phyloP scores from a whole-genome alignment of 2,888 invertebrate genomes.

The Elmis aenea region DNA sequence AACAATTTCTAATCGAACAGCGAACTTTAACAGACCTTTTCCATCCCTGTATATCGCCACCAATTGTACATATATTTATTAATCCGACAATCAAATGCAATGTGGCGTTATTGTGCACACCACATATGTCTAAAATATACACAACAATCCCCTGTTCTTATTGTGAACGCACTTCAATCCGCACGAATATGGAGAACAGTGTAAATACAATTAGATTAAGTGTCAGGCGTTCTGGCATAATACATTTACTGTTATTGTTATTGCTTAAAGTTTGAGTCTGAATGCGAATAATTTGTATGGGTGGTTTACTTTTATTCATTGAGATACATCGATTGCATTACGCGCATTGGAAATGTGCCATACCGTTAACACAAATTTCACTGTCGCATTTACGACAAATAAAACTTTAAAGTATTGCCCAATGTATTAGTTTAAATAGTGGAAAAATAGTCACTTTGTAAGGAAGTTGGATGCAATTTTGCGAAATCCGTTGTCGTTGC shows the following conservation, averaged over 20 bases:
- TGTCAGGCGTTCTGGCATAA: slow-evolving; percentile 33
- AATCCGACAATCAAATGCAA: slow-evolving; percentile 31
- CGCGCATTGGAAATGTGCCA: slow-evolving; percentile 35
- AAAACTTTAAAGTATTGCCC: too few relatives aligned
- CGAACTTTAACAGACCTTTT: too few relatives aligned
- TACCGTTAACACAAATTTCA: slow-evolving; percentile 33
- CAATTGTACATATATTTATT: slow-evolving; percentile 9
- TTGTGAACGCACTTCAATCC: slow-evolving; percentile 24
- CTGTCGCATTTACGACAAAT: slow-evolving; percentile 36
- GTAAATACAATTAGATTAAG: slow-evolving; percentile 42
- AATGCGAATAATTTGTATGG: slow-evolving; percentile 31
- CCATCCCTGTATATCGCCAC: too few relatives aligned
- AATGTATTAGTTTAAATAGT: too few relatives aligned
- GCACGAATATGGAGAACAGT: slow-evolving; percentile 32
- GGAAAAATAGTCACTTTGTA: too few relatives aligned
- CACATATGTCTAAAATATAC: slow-evolving; percentile 39
- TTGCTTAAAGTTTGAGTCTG: slow-evolving; percentile 31
- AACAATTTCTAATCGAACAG: too few relatives aligned
- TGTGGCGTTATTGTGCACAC: slow-evolving; percentile 34
- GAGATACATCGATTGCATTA: slow-evolving; percentile 29
- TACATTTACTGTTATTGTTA: slow-evolving; percentile 41
- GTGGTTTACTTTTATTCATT: slow-evolving; percentile 14
- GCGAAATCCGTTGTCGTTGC: too few relatives aligned
- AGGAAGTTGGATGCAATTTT: too few relatives aligned
- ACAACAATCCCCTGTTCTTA: slow-evolving; percentile 24